A percentile compares a stretch with the other conserved stretches of the same genome.
These are phyloP conservation scores for Paramisgurnus dabryanus DNA, from an alignment of 2,113 vertebrate species.

Conservation along the genomic window DNA sequence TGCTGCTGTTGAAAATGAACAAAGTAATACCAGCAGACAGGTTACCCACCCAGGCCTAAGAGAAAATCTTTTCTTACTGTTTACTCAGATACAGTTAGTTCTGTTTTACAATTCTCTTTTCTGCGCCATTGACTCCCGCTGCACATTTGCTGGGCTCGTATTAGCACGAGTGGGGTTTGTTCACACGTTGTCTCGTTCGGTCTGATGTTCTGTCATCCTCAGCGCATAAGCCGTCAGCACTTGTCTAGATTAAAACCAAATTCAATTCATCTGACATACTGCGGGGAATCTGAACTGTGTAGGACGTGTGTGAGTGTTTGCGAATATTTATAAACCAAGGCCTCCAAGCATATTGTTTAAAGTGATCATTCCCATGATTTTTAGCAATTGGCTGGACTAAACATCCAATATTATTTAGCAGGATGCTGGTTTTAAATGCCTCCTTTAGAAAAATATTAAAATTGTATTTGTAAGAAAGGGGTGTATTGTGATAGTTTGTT, in stretches of 20 bases:
- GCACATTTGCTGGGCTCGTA: slow-evolving; percentile 35
- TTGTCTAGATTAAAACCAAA: slow-evolving; percentile 46
- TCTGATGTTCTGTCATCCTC: slow-evolving; percentile 18
- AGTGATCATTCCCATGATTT: slow-evolving; percentile 20
- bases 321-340: slow-evolving; percentile 8
- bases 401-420: slow-evolving; percentile 4
- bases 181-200: slow-evolving; percentile 37
- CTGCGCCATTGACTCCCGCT: slow-evolving; percentile 32
- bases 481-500: too few relatives aligned
- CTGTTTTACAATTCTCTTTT: slow-evolving; percentile 43
- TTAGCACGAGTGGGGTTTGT: slow-evolving; percentile 42
- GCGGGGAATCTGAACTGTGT: slow-evolving; percentile 6
- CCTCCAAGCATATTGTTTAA: slow-evolving; percentile 13
- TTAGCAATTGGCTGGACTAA: neutral
- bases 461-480: too few relatives aligned
- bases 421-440: neutral
- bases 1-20: slow-evolving; percentile 2
- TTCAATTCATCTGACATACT: slow-evolving; percentile 36
- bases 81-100: slow-evolving; percentile 35
- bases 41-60: neutral
- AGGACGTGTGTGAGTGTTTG: slow-evolving; percentile 7
- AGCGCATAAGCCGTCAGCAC: slow-evolving; percentile 34
- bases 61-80: slow-evolving; percentile 1
- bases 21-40: slow-evolving; percentile 28
- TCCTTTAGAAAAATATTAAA: neutral